Evolutionary conservation across 2,113 vertebrate genomes (phyloP).

Genomic region (Ammodytes marinus): DNA sequence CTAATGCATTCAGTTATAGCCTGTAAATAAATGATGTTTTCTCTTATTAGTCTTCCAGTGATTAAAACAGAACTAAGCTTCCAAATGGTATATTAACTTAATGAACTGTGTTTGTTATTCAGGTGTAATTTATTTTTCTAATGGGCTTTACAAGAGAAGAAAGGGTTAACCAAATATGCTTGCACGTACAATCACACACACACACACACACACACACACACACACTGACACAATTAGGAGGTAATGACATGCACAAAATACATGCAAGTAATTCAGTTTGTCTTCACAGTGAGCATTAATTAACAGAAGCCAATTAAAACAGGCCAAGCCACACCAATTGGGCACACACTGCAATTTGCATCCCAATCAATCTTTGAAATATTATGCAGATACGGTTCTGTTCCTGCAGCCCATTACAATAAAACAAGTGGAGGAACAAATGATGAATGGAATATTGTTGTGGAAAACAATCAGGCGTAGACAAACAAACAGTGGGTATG

Average conservation of each 20-base stretch:
- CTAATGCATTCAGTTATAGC: conserved; percentile 31
- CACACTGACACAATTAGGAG: conserved; percentile 68
- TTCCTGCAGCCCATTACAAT: conserved; percentile 65
- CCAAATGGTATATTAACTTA: conserved; percentile 53
- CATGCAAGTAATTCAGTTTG: conserved; percentile 79
- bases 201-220: conserved; percentile 13
- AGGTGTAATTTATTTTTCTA: conserved; percentile 39
- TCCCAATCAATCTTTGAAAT: conserved; percentile 79
- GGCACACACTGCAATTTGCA: conserved; percentile 79
- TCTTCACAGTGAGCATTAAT: conserved; percentile 79
- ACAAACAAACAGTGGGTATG: conserved; percentile 66
- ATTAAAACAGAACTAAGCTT: conserved; percentile 50
- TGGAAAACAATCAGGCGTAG: conserved; percentile 58
- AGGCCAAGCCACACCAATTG: conserved; percentile 74
- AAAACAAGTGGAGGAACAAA: conserved; percentile 69
- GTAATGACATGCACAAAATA: conserved; percentile 78
- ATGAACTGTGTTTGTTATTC: conserved; percentile 56
- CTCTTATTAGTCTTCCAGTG: conserved; percentile 47
- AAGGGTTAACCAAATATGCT: conserved; percentile 59
- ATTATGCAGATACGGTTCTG: conserved; percentile 62
- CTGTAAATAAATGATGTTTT: conserved; percentile 53
- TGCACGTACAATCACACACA: background rate
- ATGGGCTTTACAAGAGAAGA: conserved; percentile 7
- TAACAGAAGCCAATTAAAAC: conserved; percentile 84
- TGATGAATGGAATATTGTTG: conserved; percentile 61